These are phyloP conservation scores for Creontiades dilutus DNA, from an alignment of 2,888 invertebrate species.

Conservation along the genomic window DNA sequence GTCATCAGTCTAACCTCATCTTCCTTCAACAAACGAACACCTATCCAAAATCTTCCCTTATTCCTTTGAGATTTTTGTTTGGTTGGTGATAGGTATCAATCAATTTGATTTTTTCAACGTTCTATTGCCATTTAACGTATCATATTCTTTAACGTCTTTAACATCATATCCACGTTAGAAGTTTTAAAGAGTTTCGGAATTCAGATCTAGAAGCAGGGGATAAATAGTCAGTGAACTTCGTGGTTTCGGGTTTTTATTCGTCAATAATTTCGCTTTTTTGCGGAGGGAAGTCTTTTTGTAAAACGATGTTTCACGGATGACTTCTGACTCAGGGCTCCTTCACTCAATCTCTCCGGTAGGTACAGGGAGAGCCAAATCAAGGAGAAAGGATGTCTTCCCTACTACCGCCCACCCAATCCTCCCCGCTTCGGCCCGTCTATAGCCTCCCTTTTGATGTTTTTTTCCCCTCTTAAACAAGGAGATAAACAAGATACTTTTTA, in stretches of 20 bases:
- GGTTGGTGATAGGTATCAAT: too few species aligned
- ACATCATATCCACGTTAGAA: too few species aligned
- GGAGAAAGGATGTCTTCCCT: background rate
- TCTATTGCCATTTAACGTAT: too few species aligned
- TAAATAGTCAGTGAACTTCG: too few species aligned
- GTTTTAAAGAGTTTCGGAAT: too few species aligned
- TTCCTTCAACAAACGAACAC: too few species aligned
- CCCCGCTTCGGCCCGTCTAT: background rate
- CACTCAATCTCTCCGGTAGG: background rate
- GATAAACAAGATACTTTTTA: slow-evolving; percentile 62
- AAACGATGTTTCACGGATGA: slow-evolving; percentile 18
- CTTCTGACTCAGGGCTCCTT: background rate
- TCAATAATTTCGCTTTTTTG: background rate
- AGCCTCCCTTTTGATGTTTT: slow-evolving; percentile 57
- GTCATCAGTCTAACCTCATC: too few species aligned
- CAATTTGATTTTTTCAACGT: too few species aligned
- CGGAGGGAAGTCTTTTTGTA: background rate
- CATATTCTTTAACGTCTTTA: too few species aligned
- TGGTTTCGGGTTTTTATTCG: background rate
- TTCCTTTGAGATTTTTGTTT: too few species aligned
- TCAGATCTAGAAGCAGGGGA: too few species aligned
- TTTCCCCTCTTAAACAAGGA: slow-evolving; percentile 23
- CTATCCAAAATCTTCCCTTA: too few species aligned
- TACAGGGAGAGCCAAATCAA: background rate
- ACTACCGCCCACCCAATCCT: background rate